phyloP scores from a whole-genome alignment of 2,888 invertebrate genomes.

The Drosophila neonasuta region DNA sequence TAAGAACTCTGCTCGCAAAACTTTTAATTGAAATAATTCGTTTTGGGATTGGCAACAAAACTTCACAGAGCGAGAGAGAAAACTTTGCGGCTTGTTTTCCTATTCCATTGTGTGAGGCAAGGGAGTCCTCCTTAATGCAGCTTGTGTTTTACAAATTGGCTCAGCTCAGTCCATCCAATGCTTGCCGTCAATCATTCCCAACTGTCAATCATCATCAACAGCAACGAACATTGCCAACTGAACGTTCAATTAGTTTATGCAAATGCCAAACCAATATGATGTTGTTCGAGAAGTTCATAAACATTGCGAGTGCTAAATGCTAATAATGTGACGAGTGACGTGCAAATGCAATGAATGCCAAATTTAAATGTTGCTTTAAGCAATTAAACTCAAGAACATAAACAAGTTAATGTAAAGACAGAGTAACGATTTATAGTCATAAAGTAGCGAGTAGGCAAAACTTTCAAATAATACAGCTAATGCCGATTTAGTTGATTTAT shows the following conservation, averaged over 20 bases:
- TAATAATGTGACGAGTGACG: neutral
- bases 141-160: conserved; percentile 41
- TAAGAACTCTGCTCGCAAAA: conserved; percentile 63
- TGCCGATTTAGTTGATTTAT: no score
- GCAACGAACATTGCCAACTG: neutral
- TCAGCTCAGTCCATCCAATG: conserved; percentile 16
- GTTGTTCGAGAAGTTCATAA: neutral
- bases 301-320: neutral
- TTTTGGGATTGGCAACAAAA: conserved; percentile 48
- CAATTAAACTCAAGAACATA: neutral
- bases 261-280: neutral
- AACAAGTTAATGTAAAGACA: no score
- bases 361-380: neutral
- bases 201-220: conserved; percentile 5
- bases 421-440: no score
- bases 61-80: conserved; percentile 33
- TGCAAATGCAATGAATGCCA: neutral
- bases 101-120: conserved; percentile 5
- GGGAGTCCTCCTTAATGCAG: conserved; percentile 14
- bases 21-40: conserved; percentile 76
- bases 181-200: conserved; percentile 24
- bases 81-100: conserved; percentile 47
- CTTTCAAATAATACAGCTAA: no score
- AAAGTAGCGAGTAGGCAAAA: no score
- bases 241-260: neutral